A percentile compares a stretch with the other conserved stretches of the same genome.
These are phyloP conservation scores for Sebastolobus altivelis DNA, from an alignment of 2,797 vertebrate species.

Conservation along the genomic window DNA sequence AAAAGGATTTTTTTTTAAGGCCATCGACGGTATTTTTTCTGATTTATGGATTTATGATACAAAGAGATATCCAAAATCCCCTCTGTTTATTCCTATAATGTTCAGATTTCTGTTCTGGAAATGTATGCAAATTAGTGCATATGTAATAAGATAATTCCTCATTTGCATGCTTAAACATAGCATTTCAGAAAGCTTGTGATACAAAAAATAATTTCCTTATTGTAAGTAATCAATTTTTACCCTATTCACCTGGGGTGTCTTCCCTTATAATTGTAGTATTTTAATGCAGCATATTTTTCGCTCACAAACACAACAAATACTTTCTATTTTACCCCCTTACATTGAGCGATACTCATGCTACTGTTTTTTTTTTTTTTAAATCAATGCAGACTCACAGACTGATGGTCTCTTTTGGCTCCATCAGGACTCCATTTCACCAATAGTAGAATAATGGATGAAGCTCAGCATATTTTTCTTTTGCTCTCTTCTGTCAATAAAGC, in stretches of 20 bases:
- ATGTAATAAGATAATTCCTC: no score
- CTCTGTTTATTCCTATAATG: no score
- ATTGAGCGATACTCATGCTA: not conserved
- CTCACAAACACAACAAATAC: not conserved
- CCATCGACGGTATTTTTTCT: no score
- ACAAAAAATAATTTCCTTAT: no score
- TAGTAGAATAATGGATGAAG: not conserved
- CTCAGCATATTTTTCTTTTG: not conserved
- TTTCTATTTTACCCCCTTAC: not conserved
- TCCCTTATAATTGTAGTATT: not conserved
- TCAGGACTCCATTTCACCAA: not conserved
- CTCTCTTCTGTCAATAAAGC: conserved; percentile 4
- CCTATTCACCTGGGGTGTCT: not conserved
- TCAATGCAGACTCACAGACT: not conserved
- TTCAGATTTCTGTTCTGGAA: no score
- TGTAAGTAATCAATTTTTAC: no score
- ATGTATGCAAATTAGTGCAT: no score
- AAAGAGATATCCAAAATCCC: no score
- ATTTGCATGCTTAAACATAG: no score
- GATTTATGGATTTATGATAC: no score
- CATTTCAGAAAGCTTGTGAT: no score
- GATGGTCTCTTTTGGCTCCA: not conserved
- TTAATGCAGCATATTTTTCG: not conserved
- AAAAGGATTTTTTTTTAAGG: no score
- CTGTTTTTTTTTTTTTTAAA: not conserved